Percentiles rank a stretch among this genome's conserved stretches.
These are phyloP conservation scores for Calonectris borealis DNA, from an alignment of 2,113 vertebrate species.

Conservation along the genomic window DNA sequence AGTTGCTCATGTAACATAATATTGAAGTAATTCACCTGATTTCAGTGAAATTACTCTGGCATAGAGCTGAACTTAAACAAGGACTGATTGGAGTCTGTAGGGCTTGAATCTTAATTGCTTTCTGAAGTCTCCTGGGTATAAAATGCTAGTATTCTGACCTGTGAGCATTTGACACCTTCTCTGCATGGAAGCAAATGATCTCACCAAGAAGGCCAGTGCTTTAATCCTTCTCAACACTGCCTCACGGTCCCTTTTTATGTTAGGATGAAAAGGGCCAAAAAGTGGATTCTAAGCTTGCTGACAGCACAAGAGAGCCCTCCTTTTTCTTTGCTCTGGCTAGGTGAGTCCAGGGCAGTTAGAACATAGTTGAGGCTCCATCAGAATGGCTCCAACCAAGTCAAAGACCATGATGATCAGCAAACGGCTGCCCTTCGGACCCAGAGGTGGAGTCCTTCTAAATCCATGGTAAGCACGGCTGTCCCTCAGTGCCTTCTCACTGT, in stretches of 20 bases:
- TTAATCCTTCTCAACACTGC: neutral
- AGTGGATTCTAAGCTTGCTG: neutral
- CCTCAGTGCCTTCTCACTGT: neutral
- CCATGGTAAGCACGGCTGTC: neutral
- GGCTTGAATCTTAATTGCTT: slow-evolving; percentile 20
- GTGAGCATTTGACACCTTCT: neutral
- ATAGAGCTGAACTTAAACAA: slow-evolving; percentile 24
- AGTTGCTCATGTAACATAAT: slow-evolving; percentile 19
- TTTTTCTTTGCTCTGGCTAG: neutral
- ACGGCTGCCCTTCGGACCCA: neutral
- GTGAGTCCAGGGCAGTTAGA: neutral
- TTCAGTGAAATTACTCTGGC: slow-evolving; percentile 44
- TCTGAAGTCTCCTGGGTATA: neutral
- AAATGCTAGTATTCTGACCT: neutral
- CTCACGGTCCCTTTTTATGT: neutral
- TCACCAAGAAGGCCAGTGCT: neutral
- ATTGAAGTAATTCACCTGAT: slow-evolving; percentile 49
- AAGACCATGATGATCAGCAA: neutral
- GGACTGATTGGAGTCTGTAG: neutral
- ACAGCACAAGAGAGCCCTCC: neutral
- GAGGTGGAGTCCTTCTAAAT: neutral
- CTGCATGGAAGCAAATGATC: neutral
- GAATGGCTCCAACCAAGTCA: neutral
- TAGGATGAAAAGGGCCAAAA: neutral
- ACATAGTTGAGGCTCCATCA: neutral